Percentiles rank a stretch among this genome's conserved stretches.
phyloP scores from a whole-genome alignment of 2,888 invertebrate species.

The Lasioglossum villosulum region DNA sequence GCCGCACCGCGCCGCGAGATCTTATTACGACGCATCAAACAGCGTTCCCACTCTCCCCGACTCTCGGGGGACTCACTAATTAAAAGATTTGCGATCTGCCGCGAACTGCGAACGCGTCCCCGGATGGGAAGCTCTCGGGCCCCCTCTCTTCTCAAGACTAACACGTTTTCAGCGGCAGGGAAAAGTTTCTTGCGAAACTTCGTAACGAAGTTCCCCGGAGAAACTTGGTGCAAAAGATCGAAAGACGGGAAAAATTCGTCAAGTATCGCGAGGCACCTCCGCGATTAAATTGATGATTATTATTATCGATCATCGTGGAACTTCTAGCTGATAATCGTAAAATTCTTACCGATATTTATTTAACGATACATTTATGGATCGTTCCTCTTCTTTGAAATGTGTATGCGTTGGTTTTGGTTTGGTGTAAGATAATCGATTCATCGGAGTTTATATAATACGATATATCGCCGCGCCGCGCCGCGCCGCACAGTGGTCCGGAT shows the following conservation, averaged over 20 bases:
- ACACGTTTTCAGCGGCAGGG: constrained; percentile 4
- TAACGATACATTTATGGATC: no score
- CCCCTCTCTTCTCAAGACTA: constrained; percentile 15
- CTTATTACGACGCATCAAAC: constrained; percentile 18
- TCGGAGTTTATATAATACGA: background rate
- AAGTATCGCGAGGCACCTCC: no score
- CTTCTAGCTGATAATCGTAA: background rate
- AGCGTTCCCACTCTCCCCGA: background rate
- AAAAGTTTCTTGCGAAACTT: constrained; percentile 16
- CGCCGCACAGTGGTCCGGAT: no score
- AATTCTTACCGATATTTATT: no score
- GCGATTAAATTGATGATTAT: constrained; percentile 37
- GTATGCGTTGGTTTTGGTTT: background rate
- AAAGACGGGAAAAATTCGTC: background rate
- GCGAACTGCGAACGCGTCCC: background rate
- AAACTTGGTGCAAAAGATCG: background rate
- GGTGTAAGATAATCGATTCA: background rate
- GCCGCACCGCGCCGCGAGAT: background rate
- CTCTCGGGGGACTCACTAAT: constrained; percentile 23
- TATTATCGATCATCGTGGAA: constrained; percentile 18
- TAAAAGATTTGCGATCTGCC: constrained; percentile 31
- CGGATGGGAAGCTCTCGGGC: constrained; percentile 7
- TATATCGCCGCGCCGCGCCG: no score
- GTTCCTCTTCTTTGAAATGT: no score
- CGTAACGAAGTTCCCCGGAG: constrained; percentile 26